A percentile compares a stretch with the other conserved stretches of the same genome.
phyloP scores from a whole-genome alignment of 2,113 vertebrate species.

The Sterrhoptilus dennistouni region DNA sequence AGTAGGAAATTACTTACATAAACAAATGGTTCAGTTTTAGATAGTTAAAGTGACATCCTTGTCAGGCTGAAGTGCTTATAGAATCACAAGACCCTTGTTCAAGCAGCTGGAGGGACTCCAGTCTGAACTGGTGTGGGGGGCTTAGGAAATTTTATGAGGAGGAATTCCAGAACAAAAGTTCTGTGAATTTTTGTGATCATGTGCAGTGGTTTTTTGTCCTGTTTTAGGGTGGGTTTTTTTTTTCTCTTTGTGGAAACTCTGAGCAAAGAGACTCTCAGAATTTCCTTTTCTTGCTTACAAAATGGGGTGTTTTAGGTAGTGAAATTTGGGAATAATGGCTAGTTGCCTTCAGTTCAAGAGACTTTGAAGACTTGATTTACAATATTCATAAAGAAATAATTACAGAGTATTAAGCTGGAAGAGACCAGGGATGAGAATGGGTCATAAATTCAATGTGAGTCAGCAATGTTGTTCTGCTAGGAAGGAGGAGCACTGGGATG shows the following conservation, averaged over 20 bases:
- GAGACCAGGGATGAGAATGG: neutral
- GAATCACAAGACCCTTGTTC: neutral
- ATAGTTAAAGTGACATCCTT: neutral
- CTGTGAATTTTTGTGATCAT: neutral
- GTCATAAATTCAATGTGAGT: neutral
- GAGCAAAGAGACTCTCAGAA: neutral
- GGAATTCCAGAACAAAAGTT: neutral
- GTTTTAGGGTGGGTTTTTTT: neutral
- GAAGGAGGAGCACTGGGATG: neutral
- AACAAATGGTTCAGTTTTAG: neutral
- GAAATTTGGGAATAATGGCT: neutral
- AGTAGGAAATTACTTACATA: neutral
- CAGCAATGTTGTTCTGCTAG: neutral
- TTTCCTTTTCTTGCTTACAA: neutral
- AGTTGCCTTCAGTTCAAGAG: neutral
- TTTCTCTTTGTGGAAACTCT: neutral
- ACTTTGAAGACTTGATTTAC: neutral
- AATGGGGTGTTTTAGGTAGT: neutral
- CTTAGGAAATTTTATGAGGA: neutral
- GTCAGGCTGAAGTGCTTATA: neutral
- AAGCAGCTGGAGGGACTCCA: neutral
- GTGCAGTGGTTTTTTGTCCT: neutral
- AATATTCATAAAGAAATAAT: slow-evolving; percentile 7
- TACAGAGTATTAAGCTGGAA: neutral
- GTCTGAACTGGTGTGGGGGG: neutral